phyloP scores from a whole-genome alignment of 2,888 invertebrate genomes.

The Lasioglossum marginatum region DNA sequence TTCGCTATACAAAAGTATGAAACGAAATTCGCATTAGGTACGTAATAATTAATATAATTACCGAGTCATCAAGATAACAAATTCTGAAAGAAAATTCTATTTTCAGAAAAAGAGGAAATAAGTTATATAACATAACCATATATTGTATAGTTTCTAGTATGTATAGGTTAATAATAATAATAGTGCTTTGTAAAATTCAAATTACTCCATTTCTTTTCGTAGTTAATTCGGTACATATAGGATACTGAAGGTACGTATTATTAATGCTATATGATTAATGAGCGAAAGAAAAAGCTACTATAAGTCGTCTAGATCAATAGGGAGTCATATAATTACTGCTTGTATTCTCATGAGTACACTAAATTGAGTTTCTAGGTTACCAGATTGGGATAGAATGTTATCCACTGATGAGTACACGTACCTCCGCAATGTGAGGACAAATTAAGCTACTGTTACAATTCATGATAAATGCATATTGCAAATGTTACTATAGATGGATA shows the following conservation, averaged over 20 bases:
- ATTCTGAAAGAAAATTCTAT: neutral
- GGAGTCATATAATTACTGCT: neutral
- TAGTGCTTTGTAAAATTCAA: neutral
- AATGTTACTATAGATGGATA: neutral
- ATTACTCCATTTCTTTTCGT: neutral
- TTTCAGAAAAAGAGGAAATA: neutral
- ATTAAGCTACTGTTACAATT: neutral
- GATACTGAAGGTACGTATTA: neutral
- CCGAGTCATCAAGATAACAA: neutral
- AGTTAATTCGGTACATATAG: neutral
- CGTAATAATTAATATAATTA: neutral
- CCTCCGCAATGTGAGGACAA: neutral
- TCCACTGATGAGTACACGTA: neutral
- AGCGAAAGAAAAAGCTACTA: neutral
- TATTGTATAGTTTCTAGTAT: no score
- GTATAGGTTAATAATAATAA: no score
- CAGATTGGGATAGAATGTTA: neutral
- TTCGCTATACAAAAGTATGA: no score
- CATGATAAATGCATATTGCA: neutral
- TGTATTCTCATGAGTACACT: neutral
- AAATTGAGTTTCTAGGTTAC: neutral
- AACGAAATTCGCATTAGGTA: no score
- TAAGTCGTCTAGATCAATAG: neutral
- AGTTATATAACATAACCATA: no score
- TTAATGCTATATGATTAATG: neutral